phyloP scores from a whole-genome alignment of 2,113 vertebrate genomes.

The Poecilia latipinna region DNA sequence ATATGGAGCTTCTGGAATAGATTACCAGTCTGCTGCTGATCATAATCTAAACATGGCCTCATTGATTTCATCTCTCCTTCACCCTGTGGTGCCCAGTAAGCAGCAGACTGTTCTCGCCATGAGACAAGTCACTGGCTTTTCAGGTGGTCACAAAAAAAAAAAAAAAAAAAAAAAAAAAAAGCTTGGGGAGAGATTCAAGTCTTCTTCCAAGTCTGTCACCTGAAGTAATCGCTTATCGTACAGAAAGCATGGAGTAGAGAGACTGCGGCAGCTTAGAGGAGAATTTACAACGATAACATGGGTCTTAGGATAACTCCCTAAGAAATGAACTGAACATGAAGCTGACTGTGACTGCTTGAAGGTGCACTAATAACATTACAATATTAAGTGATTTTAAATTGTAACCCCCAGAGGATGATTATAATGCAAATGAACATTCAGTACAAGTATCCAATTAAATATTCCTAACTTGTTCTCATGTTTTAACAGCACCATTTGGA shows the following conservation, averaged over 20 bases:
- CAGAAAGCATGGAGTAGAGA: slow-evolving; percentile 30
- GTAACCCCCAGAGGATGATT: slow-evolving; percentile 3
- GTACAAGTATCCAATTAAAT: slow-evolving; percentile 10
- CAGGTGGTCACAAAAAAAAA: slow-evolving; percentile 1
- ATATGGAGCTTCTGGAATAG: slow-evolving; percentile 15
- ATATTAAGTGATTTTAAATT: slow-evolving; percentile 11
- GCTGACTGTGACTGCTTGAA: slow-evolving; percentile 1
- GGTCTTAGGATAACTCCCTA: slow-evolving; percentile 21
- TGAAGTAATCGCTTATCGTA: slow-evolving; percentile 41
- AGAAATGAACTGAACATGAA: slow-evolving; percentile 6
- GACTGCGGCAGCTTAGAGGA: slow-evolving; percentile 22
- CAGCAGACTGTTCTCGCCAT: slow-evolving; percentile 25
- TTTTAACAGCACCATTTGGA: slow-evolving; percentile 8
- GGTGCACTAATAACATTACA: slow-evolving; percentile 4
- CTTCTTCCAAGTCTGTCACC: slow-evolving; percentile 45
- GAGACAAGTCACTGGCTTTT: slow-evolving; percentile 31
- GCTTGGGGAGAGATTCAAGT: slow-evolving; percentile 43
- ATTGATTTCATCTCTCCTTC: slow-evolving; percentile 29
- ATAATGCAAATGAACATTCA: slow-evolving; percentile 1
- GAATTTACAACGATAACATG: slow-evolving; percentile 40
- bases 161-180: not conserved
- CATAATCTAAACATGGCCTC: slow-evolving; percentile 39
- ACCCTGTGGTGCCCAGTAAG: slow-evolving; percentile 27
- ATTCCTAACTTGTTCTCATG: slow-evolving; percentile 2
- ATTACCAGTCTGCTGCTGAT: slow-evolving; percentile 27